Conservation (phyloP, 1,140 invertebrate species). For the Drosophila lacertosa region DNA sequence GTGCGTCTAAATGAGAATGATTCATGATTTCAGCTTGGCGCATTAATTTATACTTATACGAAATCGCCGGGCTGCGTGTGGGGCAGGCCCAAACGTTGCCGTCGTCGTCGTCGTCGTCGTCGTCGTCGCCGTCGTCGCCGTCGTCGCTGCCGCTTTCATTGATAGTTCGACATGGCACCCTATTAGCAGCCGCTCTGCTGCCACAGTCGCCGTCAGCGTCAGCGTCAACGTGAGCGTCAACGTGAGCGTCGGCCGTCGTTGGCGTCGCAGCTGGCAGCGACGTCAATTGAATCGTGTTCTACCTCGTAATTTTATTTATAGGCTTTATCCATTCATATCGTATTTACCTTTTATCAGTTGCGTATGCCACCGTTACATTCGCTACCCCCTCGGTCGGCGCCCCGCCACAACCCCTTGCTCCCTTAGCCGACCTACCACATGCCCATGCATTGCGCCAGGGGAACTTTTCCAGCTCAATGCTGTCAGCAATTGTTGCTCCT, state of each 20-base stretch:
- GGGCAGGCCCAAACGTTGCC: constrained; percentile 49
- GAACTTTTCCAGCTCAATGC: constrained; percentile 17
- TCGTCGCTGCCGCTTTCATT: constrained; percentile 12
- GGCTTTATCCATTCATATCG: constrained; percentile 20
- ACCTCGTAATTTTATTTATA: constrained; percentile 8
- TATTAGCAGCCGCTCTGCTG: constrained; percentile 14
- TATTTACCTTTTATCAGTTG: constrained; percentile 50
- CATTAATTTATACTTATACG: constrained; percentile 81
- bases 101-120: constrained; percentile 7
- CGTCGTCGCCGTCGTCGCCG: background rate
- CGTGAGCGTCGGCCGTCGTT: background rate
- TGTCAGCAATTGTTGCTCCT: constrained; percentile 11
- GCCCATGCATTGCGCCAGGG: background rate
- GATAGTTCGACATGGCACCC: constrained; percentile 22
- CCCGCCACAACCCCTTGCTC: background rate
- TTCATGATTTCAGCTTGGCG: constrained; percentile 65
- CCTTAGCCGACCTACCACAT: background rate
- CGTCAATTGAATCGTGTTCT: constrained; percentile 57
- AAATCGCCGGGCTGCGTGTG: constrained; percentile 62
- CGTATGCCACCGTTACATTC: constrained; percentile 13
- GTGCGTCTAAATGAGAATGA: constrained; percentile 77
- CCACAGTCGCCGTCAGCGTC: constrained; percentile 3
- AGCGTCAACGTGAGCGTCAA: too few relatives aligned
- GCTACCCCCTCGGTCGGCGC: background rate
- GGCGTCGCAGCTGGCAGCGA: constrained; percentile 1